Percentiles rank a stretch among this genome's conserved stretches.
These are phyloP conservation scores for Prionailurus bengalensis DNA, from an alignment of 2,113 vertebrate genomes.

Conservation along the genomic window DNA sequence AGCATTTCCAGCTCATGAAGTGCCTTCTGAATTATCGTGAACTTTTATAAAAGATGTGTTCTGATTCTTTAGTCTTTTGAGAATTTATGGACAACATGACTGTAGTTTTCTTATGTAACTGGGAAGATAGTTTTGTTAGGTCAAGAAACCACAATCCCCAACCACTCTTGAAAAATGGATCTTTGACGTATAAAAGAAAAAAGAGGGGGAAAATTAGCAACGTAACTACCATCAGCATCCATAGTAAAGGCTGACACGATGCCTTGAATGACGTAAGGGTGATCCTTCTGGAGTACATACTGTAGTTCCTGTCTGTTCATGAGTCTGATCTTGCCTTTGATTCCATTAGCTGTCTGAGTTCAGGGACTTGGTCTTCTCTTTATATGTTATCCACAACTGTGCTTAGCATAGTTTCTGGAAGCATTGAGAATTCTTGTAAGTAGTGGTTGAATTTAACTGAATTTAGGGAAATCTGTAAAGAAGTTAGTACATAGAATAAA, in stretches of 20 bases:
- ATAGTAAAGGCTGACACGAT: not conserved
- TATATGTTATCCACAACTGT: not conserved
- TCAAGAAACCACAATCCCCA: not conserved
- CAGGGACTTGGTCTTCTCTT: not conserved
- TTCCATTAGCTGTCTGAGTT: not conserved
- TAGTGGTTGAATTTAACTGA: not conserved
- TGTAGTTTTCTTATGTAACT: not conserved
- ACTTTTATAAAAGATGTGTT: not conserved
- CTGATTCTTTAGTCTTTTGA: not conserved
- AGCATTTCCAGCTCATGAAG: not conserved
- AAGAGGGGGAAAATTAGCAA: not conserved
- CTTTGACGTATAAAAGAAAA: not conserved
- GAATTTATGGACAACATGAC: not conserved
- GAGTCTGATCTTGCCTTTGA: not conserved
- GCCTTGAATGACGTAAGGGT: not conserved
- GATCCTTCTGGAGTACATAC: not conserved
- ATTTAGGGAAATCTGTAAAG: not conserved
- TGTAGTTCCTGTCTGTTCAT: not conserved
- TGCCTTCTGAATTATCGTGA: not conserved
- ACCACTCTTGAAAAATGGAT: not conserved
- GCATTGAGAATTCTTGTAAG: not conserved
- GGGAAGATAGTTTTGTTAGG: not conserved
- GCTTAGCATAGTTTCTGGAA: not conserved
- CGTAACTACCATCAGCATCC: not conserved
- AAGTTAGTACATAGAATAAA: not conserved